These are phyloP conservation scores for Hydropotes inermis DNA, from an alignment of 2,113 vertebrate genomes.

Conservation along the genomic window DNA sequence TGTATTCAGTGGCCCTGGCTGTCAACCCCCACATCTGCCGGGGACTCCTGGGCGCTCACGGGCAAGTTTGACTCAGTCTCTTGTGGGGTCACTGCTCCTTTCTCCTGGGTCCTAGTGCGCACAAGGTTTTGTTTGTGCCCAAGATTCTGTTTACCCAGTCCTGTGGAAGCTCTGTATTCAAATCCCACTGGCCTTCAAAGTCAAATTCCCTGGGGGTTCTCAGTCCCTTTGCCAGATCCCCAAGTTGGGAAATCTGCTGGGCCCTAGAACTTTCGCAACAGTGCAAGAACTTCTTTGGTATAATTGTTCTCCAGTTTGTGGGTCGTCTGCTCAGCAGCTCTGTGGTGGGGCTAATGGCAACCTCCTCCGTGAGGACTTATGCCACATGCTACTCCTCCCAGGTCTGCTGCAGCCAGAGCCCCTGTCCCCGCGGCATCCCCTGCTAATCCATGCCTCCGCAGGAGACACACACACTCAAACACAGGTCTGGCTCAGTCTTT, in stretches of 20 bases:
- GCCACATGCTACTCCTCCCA: not conserved
- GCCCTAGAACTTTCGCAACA: not conserved
- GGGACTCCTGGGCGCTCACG: not conserved
- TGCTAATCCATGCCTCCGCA: not conserved
- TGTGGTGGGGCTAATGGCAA: not conserved
- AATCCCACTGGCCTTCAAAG: not conserved
- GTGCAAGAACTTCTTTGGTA: not conserved
- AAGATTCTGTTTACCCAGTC: not conserved
- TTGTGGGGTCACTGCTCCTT: not conserved
- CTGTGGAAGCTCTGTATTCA: not conserved
- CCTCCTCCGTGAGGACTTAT: not conserved
- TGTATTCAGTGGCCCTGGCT: not conserved
- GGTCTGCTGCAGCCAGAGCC: not conserved
- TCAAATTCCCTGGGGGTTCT: not conserved
- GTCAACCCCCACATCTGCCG: rapidly evolving
- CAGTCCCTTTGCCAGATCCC: not conserved
- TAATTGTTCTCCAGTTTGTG: not conserved
- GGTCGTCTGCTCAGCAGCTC: not conserved
- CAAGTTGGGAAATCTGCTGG: not conserved
- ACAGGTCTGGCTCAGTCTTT: not conserved
- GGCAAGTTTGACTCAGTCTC: not conserved
- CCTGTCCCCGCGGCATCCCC: rapidly evolving
- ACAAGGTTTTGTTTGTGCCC: not conserved
- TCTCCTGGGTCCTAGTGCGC: not conserved
- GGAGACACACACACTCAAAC: not conserved